A percentile compares a stretch with the other conserved stretches of the same genome.
These are phyloP conservation scores for Galeopterus variegatus DNA, from an alignment of 2,113 vertebrate genomes.

Conservation along the genomic window DNA sequence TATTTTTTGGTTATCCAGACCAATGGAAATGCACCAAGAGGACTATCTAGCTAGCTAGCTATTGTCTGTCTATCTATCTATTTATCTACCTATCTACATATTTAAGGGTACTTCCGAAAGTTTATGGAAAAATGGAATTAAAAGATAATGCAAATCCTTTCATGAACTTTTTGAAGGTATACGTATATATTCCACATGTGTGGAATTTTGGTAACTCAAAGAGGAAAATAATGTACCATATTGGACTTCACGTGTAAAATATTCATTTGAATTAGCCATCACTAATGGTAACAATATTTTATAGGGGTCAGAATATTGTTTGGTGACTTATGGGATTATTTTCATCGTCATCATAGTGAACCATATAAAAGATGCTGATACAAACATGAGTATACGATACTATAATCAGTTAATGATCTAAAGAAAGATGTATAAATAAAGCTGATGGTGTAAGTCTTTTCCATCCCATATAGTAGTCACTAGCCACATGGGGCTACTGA, in stretches of 20 bases:
- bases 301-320: not conserved
- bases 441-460: not conserved
- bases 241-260: not conserved
- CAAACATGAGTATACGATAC: not conserved
- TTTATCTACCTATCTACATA: not conserved
- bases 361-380: not conserved
- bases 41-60: no score
- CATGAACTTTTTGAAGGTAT: no score
- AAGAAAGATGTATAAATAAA: not conserved
- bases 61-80: not conserved
- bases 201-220: not conserved
- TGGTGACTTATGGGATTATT: constrained; percentile 17
- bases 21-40: constrained; percentile 16
- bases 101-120: not conserved
- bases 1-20: constrained; percentile 53
- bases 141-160: no score
- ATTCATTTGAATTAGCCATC: not conserved
- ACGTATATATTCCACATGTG: not conserved
- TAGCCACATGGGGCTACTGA: not conserved
- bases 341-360: not conserved
- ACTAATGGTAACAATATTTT: constrained; percentile 9
- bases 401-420: not conserved
- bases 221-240: not conserved
- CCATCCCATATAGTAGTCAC: not conserved
- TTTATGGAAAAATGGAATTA: no score